Percentiles rank a stretch among this genome's conserved stretches.
phyloP scores from a whole-genome alignment of 2,797 vertebrate genomes.

The Crax fasciolata region DNA sequence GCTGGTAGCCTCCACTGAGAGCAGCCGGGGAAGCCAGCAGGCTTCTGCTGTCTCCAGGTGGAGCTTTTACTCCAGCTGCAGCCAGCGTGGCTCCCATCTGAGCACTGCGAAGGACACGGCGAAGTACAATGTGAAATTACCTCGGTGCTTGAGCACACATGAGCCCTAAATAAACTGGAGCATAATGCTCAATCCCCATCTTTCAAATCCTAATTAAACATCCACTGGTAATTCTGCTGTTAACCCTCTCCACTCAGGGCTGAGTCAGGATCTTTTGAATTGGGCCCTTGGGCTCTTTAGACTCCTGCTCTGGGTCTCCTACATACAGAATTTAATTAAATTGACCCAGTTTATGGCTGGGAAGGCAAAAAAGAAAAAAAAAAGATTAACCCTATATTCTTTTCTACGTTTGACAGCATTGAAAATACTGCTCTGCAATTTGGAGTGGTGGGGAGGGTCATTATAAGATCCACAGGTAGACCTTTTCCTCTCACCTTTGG shows the following conservation, averaged over 20 bases:
- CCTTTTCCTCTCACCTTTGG: background rate
- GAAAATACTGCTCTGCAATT: constrained; percentile 39
- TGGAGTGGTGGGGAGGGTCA: background rate
- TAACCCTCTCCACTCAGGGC: constrained; percentile 48
- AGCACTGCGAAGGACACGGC: background rate
- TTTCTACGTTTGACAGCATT: background rate
- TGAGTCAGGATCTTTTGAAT: background rate
- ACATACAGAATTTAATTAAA: constrained; percentile 62
- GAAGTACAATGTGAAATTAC: constrained; percentile 37
- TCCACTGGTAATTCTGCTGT: constrained; percentile 31
- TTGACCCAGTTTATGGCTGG: constrained; percentile 50
- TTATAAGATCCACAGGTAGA: background rate
- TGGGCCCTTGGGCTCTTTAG: background rate
- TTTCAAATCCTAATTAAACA: constrained; percentile 73
- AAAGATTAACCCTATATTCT: background rate
- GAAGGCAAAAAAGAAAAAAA: background rate
- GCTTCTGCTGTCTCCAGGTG: constrained; percentile 70
- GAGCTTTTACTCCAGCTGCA: constrained; percentile 79
- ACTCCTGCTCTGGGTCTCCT: background rate
- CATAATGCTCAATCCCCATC: constrained; percentile 35
- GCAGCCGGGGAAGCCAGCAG: constrained; percentile 16
- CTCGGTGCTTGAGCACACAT: constrained; percentile 6
- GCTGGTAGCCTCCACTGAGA: rapidly evolving
- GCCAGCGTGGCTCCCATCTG: background rate
- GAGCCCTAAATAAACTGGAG: constrained; percentile 60